phyloP scores from a whole-genome alignment of 2,888 invertebrate genomes.

The Rhingia rostrata region DNA sequence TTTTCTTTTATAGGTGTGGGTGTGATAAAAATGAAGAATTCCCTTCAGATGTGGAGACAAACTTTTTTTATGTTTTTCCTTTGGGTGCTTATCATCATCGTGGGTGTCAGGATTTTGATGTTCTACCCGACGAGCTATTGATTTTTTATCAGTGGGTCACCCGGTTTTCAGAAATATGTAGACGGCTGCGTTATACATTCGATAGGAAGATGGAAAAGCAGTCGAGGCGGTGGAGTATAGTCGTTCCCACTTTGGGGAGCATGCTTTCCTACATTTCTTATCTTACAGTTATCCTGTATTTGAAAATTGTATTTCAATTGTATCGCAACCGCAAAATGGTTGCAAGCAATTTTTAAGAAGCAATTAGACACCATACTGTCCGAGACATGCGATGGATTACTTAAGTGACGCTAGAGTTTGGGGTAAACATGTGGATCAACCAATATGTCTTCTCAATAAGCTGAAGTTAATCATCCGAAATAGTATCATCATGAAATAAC shows the following conservation, averaged over 20 bases:
- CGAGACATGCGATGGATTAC: too few species aligned
- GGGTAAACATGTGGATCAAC: too few species aligned
- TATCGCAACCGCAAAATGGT: too few species aligned
- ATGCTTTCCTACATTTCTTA: too few species aligned
- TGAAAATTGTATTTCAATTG: too few species aligned
- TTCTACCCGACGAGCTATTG: not conserved
- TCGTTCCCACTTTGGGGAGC: not conserved
- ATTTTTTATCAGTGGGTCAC: slow-evolving; percentile 61
- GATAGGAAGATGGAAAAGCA: slow-evolving; percentile 3
- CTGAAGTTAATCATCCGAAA: too few species aligned
- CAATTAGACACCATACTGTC: too few species aligned
- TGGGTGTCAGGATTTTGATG: not conserved
- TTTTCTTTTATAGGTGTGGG: not conserved
- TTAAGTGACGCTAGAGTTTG: too few species aligned
- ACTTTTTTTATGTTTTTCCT: not conserved
- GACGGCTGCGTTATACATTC: slow-evolving; percentile 36
- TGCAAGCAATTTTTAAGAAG: too few species aligned
- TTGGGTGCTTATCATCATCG: slow-evolving; percentile 11
- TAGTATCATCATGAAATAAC: too few species aligned
- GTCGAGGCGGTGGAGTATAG: not conserved
- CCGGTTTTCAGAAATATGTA: slow-evolving; percentile 67
- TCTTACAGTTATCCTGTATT: too few species aligned
- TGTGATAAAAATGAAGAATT: slow-evolving; percentile 11
- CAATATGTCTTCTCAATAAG: too few species aligned
- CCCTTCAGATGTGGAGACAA: slow-evolving; percentile 7